Percentiles rank a stretch among this genome's conserved stretches.
These are phyloP conservation scores for Lycorma delicatula DNA, from an alignment of 1,140 invertebrate genomes.

Conservation along the genomic window DNA sequence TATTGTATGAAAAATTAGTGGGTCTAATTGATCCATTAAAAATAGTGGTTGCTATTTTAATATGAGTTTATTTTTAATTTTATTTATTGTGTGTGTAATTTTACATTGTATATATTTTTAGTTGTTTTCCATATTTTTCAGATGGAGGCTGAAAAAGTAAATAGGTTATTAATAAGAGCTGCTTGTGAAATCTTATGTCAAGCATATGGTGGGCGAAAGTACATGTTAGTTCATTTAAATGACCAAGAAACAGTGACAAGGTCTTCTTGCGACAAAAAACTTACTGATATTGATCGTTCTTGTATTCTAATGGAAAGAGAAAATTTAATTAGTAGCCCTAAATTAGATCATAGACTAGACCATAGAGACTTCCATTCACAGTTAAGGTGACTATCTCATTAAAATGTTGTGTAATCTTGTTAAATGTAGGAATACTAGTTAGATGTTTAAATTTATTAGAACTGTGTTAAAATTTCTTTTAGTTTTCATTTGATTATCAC, in stretches of 20 bases:
- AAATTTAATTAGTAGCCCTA: too few species aligned
- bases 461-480: too few species aligned
- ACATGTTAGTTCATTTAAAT: constrained; percentile 46
- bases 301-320: not conserved
- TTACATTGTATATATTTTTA: too few species aligned
- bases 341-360: constrained; percentile 27
- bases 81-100: too few species aligned
- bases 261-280: not conserved
- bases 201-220: constrained; percentile 39
- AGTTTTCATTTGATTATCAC: too few species aligned
- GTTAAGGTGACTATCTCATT: constrained; percentile 38
- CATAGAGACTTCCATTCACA: constrained; percentile 45
- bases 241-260: constrained; percentile 26
- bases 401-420: not conserved
- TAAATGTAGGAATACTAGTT: not conserved
- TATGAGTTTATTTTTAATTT: too few species aligned
- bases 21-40: too few species aligned
- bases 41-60: too few species aligned
- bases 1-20: too few species aligned
- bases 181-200: constrained; percentile 55
- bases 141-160: constrained; percentile 50
- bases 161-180: constrained; percentile 61
- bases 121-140: constrained; percentile 18
- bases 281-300: not conserved
- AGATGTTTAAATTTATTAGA: not conserved